These are phyloP conservation scores for Suncus etruscus DNA, from an alignment of 2,113 vertebrate genomes.

Conservation along the genomic window DNA sequence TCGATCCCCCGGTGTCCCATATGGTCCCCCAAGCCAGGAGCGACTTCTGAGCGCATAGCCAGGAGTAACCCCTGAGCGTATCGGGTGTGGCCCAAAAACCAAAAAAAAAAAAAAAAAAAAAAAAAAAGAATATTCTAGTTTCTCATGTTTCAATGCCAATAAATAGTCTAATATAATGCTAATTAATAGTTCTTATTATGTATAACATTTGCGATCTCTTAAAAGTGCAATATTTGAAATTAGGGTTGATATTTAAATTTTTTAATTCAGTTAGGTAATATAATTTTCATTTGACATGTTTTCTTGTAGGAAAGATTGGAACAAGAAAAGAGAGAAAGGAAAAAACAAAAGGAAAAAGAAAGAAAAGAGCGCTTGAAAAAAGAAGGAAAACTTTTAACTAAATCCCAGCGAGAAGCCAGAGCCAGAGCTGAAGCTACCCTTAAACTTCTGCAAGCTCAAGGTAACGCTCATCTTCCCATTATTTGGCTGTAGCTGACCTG, in stretches of 20 bases:
- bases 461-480: conserved; percentile 81
- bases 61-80: too few relatives aligned
- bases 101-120: too few relatives aligned
- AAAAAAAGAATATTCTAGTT: background rate
- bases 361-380: conserved; percentile 98
- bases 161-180: background rate
- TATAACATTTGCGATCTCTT: conserved; percentile 27
- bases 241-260: conserved; percentile 51
- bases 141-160: background rate
- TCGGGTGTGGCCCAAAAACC: too few relatives aligned
- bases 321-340: conserved; percentile 96
- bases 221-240: conserved; percentile 43
- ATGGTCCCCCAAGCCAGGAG: too few relatives aligned
- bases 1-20: too few relatives aligned
- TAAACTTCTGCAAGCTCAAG: conserved; percentile 95
- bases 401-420: conserved; percentile 94
- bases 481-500: too few relatives aligned
- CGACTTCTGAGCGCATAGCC: too few relatives aligned
- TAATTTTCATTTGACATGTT: conserved; percentile 34
- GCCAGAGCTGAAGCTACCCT: conserved; percentile 95
- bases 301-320: conserved; percentile 94
- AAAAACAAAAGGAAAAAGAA: conserved; percentile 98
- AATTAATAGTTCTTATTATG: background rate
- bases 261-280: conserved; percentile 28
- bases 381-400: conserved; percentile 97